phyloP scores from a whole-genome alignment of 2,888 invertebrate genomes.

The Plutella xylostella region DNA sequence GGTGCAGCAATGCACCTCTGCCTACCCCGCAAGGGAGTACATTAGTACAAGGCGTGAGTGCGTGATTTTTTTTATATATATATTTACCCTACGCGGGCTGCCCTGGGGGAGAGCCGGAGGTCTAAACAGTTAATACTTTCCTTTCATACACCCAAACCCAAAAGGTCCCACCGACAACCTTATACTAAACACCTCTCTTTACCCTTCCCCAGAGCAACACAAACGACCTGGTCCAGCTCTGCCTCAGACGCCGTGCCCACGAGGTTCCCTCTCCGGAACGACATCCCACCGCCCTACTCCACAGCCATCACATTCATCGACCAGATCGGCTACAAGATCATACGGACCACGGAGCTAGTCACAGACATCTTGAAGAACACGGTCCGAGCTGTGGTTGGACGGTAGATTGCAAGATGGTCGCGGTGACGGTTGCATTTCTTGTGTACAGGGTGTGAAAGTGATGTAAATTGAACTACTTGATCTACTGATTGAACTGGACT shows the following conservation, averaged over 20 bases:
- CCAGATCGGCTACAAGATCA: constrained; percentile 61
- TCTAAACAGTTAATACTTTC: no score
- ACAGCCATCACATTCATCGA: constrained; percentile 59
- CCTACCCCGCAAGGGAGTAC: no score
- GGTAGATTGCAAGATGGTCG: constrained; percentile 17
- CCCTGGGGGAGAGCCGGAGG: no score
- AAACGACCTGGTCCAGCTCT: constrained; percentile 32
- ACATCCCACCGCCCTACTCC: constrained; percentile 35
- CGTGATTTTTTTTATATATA: no score
- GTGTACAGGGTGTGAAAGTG: no score
- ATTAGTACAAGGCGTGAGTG: no score
- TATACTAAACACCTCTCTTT: neutral
- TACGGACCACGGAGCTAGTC: constrained; percentile 57
- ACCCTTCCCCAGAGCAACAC: constrained; percentile 40
- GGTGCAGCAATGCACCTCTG: no score
- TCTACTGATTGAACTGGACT: no score
- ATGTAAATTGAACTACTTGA: no score
- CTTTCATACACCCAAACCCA: no score
- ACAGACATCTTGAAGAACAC: constrained; percentile 56
- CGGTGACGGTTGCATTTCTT: neutral
- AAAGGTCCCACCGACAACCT: neutral
- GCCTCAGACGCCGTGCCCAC: constrained; percentile 39
- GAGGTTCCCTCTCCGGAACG: constrained; percentile 37
- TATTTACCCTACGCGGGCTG: no score
- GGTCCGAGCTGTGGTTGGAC: constrained; percentile 54